Evolutionary conservation across 2,888 invertebrate genomes (phyloP), one percentile per base, ranked within the genome.

Genomic region (Pachymerium ferrugineum): DNA sequence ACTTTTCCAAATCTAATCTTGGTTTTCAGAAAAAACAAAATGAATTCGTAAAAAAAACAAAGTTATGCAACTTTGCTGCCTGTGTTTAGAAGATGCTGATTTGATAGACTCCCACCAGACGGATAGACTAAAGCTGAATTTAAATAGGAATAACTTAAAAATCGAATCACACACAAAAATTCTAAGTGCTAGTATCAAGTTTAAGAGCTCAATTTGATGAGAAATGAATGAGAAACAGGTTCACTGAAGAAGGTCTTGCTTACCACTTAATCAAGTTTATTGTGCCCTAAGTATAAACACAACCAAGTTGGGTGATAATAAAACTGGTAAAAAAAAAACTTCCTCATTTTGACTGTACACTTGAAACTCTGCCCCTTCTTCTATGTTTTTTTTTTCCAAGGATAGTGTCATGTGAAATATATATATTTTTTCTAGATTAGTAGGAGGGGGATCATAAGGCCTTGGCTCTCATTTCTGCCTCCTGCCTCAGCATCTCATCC

Each of bases 21-120:
- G 16, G 6, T 47, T 47, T 47, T 16, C 19, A 42, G 14, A 47
- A 47, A 22, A 16, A n/a, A 47, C n/a, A 47, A 22, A 47, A 47
- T 16, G 8, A 47, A 8, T n/a, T n/a, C n/a, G n/a, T n/a, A 16
- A 47, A 42, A 47, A 47, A 47, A 47, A n/a, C 2, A n/a, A 3
- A 19, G 47, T 47, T 47, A 47, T 47, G 47, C 22, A 47, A 47
- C 3, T 3, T 8, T 19, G 47, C 47, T 19, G 22, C 22, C 22
- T 47, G 16, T 47, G 47, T 47, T 47, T 47, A 47, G 47, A 47
- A 47, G 47, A 47, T 47, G 47, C 47, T 47, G 47, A 47, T 22
- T 47, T 47, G 47, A 47, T 22, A n/a, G n/a, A 38, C 38, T 38
- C 12, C 3, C n/a, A 16, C 22, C 19, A 47, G 22, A 6, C 22